phyloP scores from a whole-genome alignment of 2,797 vertebrate species.

The Leuciscus waleckii region DNA sequence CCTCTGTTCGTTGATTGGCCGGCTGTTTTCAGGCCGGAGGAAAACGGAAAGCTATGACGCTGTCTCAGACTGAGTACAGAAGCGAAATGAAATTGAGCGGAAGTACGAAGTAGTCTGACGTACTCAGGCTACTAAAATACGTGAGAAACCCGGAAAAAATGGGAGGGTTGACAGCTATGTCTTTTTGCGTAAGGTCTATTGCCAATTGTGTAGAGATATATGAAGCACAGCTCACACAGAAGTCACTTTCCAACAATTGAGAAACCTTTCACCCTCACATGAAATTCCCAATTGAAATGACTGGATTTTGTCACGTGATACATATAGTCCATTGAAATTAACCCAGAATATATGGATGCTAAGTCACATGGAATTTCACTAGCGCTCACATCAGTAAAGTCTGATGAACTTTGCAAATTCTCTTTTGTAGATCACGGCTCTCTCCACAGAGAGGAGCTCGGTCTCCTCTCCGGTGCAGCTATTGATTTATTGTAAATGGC shows the following conservation, averaged over 20 bases:
- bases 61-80: no score
- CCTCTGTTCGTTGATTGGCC: no score
- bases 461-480: background rate
- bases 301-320: background rate
- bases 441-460: background rate
- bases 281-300: background rate
- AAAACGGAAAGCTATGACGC: no score
- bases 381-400: background rate
- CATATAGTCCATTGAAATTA: background rate
- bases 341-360: background rate
- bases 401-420: background rate
- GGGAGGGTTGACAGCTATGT: no score
- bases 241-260: no score
- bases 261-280: background rate
- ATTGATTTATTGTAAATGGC: slow-evolving; percentile 15
- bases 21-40: no score
- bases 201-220: background rate
- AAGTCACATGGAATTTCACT: background rate
- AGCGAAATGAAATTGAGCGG: no score
- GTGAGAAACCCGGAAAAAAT: no score
- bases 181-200: background rate
- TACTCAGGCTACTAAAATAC: no score
- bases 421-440: background rate
- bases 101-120: no score
- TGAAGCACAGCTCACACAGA: background rate